A percentile compares a stretch with the other conserved stretches of the same genome.
Conservation (phyloP, 2,888 invertebrate species). For the Gnatocerus cornutus region DNA sequence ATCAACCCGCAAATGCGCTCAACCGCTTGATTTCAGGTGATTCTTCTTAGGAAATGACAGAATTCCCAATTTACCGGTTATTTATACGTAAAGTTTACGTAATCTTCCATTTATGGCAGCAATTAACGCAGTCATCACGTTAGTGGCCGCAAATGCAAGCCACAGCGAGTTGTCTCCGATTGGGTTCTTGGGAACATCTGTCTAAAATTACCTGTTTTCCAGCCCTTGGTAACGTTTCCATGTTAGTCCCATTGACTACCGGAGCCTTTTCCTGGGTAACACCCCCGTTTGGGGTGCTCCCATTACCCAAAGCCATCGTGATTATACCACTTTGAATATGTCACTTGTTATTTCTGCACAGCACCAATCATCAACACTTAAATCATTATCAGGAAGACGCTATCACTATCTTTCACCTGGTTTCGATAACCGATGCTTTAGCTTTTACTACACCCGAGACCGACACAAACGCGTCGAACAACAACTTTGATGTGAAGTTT, state of each 20-base stretch:
- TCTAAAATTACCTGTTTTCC: slow-evolving; percentile 74
- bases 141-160: slow-evolving; percentile 29
- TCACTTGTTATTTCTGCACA: slow-evolving; percentile 18
- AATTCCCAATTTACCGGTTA: slow-evolving; percentile 15
- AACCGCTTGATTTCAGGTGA: too few relatives aligned
- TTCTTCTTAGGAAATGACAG: neutral
- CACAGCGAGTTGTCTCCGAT: neutral
- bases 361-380: slow-evolving; percentile 17
- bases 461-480: slow-evolving; percentile 57
- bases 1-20: neutral
- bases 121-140: slow-evolving; percentile 37
- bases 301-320: slow-evolving; percentile 70
- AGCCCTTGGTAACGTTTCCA: slow-evolving; percentile 75
- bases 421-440: slow-evolving; percentile 34
- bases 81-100: slow-evolving; percentile 37
- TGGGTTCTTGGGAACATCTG: slow-evolving; percentile 36
- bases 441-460: slow-evolving; percentile 47
- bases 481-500: slow-evolving; percentile 58
- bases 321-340: slow-evolving; percentile 25
- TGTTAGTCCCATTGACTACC: slow-evolving; percentile 76
- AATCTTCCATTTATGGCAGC: slow-evolving; percentile 44
- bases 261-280: slow-evolving; percentile 73
- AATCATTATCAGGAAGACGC: slow-evolving; percentile 24
- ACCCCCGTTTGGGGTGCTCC: slow-evolving; percentile 69
- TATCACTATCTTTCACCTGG: slow-evolving; percentile 36